phyloP scores from a whole-genome alignment of 2,113 vertebrate species.

The Cryptotis parvus region DNA sequence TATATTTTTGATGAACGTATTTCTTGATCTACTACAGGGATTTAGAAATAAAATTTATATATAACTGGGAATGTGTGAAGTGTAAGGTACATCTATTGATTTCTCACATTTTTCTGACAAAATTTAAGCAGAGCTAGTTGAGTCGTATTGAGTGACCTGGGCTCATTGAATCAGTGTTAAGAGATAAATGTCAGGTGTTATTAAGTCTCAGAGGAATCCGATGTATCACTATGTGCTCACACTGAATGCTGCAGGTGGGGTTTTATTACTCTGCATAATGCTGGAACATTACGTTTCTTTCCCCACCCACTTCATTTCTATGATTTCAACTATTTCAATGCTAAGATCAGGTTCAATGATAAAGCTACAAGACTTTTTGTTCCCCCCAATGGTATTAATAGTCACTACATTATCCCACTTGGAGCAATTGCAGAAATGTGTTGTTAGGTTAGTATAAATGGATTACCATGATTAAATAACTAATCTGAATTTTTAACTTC shows the following conservation, averaged over 20 bases:
- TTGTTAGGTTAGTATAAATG: constrained; percentile 74
- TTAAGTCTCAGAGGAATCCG: constrained; percentile 26
- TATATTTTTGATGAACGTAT: not conserved
- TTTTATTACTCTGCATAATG: constrained; percentile 75
- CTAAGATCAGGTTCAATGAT: constrained; percentile 61
- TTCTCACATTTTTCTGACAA: constrained; percentile 4
- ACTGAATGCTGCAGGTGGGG: constrained; percentile 40
- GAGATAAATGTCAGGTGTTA: not conserved
- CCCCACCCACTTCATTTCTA: constrained; percentile 59
- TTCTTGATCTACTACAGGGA: not conserved
- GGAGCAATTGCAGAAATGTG: constrained; percentile 70
- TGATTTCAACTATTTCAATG: constrained; percentile 70
- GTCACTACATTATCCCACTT: constrained; percentile 59
- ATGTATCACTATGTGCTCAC: not conserved
- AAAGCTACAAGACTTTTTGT: constrained; percentile 68
- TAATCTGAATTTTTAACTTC: constrained; percentile 64
- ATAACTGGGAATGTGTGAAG: not conserved
- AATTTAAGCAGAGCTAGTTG: constrained; percentile 6
- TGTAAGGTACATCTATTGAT: not conserved
- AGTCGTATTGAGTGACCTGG: constrained; percentile 29
- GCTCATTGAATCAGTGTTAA: not conserved
- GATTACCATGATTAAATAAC: constrained; percentile 78
- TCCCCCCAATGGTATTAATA: constrained; percentile 59
- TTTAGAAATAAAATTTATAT: constrained; percentile 23
- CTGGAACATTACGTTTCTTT: constrained; percentile 62